phyloP scores from a whole-genome alignment of 2,888 invertebrate species.

The Diarsia brunnea region DNA sequence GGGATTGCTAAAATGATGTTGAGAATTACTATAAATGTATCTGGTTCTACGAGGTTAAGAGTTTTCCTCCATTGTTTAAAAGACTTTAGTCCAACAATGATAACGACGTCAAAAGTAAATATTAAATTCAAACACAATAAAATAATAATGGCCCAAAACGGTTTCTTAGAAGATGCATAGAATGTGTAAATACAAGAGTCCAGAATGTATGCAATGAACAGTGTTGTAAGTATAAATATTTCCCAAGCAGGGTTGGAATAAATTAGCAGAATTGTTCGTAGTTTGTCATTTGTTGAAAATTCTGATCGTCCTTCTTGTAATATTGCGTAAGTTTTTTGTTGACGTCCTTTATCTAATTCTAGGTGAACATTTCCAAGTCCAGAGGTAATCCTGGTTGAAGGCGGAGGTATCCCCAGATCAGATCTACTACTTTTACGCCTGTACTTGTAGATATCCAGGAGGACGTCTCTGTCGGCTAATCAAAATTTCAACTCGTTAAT shows the following conservation, averaged over 20 bases:
- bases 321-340: conserved; percentile 82
- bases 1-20: conserved; percentile 83
- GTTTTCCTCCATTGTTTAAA: conserved; percentile 86
- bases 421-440: conserved; percentile 73
- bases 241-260: conserved; percentile 85
- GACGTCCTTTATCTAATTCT: conserved; percentile 75
- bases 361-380: conserved; percentile 64
- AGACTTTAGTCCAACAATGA: conserved; percentile 83
- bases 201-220: conserved; percentile 82
- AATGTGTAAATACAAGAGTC: conserved; percentile 86
- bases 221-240: conserved; percentile 78
- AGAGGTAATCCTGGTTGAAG: neutral
- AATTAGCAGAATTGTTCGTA: conserved; percentile 80
- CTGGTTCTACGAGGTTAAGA: conserved; percentile 86
- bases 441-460: conserved; percentile 80
- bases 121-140: conserved; percentile 80
- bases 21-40: conserved; percentile 77
- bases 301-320: conserved; percentile 83
- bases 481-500: conserved; percentile 15
- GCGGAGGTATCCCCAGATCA: conserved; percentile 45
- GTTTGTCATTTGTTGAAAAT: conserved; percentile 78
- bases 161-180: conserved; percentile 71
- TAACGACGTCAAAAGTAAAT: conserved; percentile 81
- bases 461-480: conserved; percentile 63
- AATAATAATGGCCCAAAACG: conserved; percentile 77